Base-by-base conservation (phyloP, 2,888 invertebrate genomes). In the Hirtodrosophila trivittata region DNA sequence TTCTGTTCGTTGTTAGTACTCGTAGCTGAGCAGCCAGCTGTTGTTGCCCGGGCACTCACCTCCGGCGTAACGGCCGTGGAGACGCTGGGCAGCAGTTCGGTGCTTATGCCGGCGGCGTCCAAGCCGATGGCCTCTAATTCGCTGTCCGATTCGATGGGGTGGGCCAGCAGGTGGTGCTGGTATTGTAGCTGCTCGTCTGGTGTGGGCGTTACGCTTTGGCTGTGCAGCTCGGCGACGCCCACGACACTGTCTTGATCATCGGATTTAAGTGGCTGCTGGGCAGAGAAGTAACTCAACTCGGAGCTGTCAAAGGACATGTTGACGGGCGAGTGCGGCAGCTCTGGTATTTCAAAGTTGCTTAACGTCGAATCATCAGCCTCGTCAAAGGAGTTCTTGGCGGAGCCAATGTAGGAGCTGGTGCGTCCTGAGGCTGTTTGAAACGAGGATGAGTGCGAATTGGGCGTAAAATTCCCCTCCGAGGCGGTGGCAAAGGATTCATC, bases 341-440 rank as follows among this genome's bases (percentile, higher is more conserved):
- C 90, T 6, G 88, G 88, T 64, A 87, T 81, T 43, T 88, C 89
- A 28, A 87, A 89, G 28, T 75, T 80, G 47, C 78, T 71, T 26
- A 86, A 55, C 1, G 87, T 86, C 0, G 86, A 86, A 35, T 89
- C 89, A 43, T 90, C 90, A 0, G 89, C 88, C 72, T 90, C 90
- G 54, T 90, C 90, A 30, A 89, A 88, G 16, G 90, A 90, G 62
- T 91, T 91, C 72, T 92, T 92, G 18, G 92, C 93, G 63, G 91
- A 90, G 55, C 89, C 89, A 13, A 92, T 92, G 91, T 93, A 93
- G 87, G 93, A 93, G 14, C 93, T 92, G 52, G 92, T 92, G 59
- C 94, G 94, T 70, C 93, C 93, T 0, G 94, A 94, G 8, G 94
- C 94, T 0, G 94, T 94, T 80, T 94, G 93, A 89, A 94, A 94